These are phyloP conservation scores for Palloptera scutellata DNA, from an alignment of 2,888 invertebrate genomes.

Conservation along the genomic window DNA sequence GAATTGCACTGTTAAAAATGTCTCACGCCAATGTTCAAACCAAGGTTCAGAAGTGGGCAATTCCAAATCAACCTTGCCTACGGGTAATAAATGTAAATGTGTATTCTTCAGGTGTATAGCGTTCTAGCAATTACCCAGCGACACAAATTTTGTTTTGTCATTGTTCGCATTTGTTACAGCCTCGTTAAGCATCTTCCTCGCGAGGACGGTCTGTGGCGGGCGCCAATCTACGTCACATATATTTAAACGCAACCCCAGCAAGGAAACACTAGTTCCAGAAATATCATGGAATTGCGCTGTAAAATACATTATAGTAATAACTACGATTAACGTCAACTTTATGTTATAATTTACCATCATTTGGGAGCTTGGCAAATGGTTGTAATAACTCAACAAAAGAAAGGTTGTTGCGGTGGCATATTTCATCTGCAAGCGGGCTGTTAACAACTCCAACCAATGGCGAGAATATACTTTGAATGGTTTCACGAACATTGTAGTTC, in stretches of 20 bases:
- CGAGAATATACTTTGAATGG: slow-evolving; percentile 88
- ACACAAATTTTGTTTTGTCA: slow-evolving; percentile 68
- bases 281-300: slow-evolving; percentile 86
- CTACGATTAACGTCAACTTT: background rate
- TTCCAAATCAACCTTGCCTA: slow-evolving; percentile 70
- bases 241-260: slow-evolving; percentile 80
- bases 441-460: slow-evolving; percentile 88
- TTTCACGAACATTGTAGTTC: slow-evolving; percentile 79
- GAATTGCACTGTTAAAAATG: slow-evolving; percentile 86
- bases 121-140: slow-evolving; percentile 66
- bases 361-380: slow-evolving; percentile 82
- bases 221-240: slow-evolving; percentile 83
- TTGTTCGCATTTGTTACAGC: slow-evolving; percentile 73
- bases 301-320: slow-evolving; percentile 2
- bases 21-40: slow-evolving; percentile 96
- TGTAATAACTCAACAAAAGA: slow-evolving; percentile 89
- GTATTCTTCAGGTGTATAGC: background rate
- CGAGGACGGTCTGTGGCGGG: slow-evolving; percentile 82
- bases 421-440: slow-evolving; percentile 81
- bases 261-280: slow-evolving; percentile 74
- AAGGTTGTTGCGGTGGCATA: slow-evolving; percentile 90
- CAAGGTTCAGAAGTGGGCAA: slow-evolving; percentile 85
- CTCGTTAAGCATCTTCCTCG: slow-evolving; percentile 85
- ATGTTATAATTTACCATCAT: slow-evolving; percentile 70
- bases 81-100: slow-evolving; percentile 9